phyloP scores from a whole-genome alignment of 1,140 invertebrate species.

The Zaprionus ghesquierei region DNA sequence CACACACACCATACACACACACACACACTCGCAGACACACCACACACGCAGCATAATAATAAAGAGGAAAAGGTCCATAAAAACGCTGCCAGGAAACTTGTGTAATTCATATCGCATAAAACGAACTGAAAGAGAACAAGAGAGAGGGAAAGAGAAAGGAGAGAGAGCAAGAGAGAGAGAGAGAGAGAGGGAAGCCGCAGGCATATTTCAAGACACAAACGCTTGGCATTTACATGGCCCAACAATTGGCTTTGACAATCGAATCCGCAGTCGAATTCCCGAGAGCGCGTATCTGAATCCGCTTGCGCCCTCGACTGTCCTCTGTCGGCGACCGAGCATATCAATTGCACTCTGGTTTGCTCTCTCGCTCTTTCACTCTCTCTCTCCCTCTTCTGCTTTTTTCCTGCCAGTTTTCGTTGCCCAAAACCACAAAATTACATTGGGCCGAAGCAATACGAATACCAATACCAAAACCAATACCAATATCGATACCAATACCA shows the following conservation, averaged over 20 bases:
- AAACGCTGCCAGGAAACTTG: conserved; percentile 75
- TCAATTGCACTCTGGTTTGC: conserved; percentile 63
- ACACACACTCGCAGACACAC: conserved; percentile 11
- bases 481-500: conserved; percentile 43
- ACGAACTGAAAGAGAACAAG: conserved; percentile 13
- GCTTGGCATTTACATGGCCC: conserved; percentile 58
- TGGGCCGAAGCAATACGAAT: conserved; percentile 50
- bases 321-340: conserved; percentile 44
- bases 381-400: conserved; percentile 7
- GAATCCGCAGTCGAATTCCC: conserved; percentile 53
- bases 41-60: conserved; percentile 55
- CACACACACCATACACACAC: conserved; percentile 7
- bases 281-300: conserved; percentile 15
- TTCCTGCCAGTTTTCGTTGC: conserved; percentile 38
- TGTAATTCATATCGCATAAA: conserved; percentile 79
- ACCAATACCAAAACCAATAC: conserved; percentile 36
- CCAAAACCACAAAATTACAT: conserved; percentile 76
- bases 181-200: conserved; percentile 42
- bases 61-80: conserved; percentile 77
- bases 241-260: conserved; percentile 69
- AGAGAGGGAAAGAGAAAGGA: not conserved
- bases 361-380: not conserved
- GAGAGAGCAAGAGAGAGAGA: conserved; percentile 21
- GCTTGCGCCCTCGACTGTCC: conserved; percentile 25
- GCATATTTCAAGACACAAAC: conserved; percentile 46